phyloP scores from a whole-genome alignment of 2,113 vertebrate genomes.

The Trinectes maculatus region DNA sequence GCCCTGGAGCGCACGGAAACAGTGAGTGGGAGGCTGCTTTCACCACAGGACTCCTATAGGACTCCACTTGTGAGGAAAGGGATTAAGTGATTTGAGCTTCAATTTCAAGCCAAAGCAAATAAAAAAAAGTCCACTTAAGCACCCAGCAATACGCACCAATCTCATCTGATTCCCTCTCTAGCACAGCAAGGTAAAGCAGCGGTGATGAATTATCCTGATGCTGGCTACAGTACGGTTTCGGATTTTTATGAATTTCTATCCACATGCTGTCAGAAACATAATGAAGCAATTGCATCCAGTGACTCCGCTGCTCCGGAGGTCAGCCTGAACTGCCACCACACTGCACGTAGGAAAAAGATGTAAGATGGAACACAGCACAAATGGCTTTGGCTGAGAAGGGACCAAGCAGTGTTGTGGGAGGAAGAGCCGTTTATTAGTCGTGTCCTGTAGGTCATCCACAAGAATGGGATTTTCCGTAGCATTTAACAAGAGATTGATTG shows the following conservation, averaged over 20 bases:
- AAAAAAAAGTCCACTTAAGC: slow-evolving; percentile 25
- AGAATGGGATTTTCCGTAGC: slow-evolving; percentile 38
- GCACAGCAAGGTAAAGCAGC: neutral
- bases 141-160: slow-evolving; percentile 6
- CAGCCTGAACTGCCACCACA: slow-evolving; percentile 10
- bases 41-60: slow-evolving; percentile 5
- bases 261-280: slow-evolving; percentile 13
- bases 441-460: slow-evolving; percentile 49
- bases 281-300: slow-evolving; percentile 17
- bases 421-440: slow-evolving; percentile 53
- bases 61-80: slow-evolving; percentile 13
- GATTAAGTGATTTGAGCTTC: slow-evolving; percentile 29
- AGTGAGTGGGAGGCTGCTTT: slow-evolving; percentile 37
- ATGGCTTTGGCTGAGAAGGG: slow-evolving; percentile 3
- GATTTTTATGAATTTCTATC: slow-evolving; percentile 14
- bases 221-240: slow-evolving; percentile 22
- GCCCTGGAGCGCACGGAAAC: too few relatives aligned
- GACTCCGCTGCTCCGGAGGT: slow-evolving; percentile 36
- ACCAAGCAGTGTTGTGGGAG: neutral
- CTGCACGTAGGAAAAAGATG: slow-evolving; percentile 27
- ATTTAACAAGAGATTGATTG: slow-evolving; percentile 51
- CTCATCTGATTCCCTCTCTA: slow-evolving; percentile 5
- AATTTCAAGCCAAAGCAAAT: slow-evolving; percentile 35
- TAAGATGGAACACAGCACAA: slow-evolving; percentile 13
- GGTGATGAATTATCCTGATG: neutral